These are phyloP conservation scores for Diarsia dahlii DNA, from an alignment of 2,888 invertebrate species.

Conservation along the genomic window DNA sequence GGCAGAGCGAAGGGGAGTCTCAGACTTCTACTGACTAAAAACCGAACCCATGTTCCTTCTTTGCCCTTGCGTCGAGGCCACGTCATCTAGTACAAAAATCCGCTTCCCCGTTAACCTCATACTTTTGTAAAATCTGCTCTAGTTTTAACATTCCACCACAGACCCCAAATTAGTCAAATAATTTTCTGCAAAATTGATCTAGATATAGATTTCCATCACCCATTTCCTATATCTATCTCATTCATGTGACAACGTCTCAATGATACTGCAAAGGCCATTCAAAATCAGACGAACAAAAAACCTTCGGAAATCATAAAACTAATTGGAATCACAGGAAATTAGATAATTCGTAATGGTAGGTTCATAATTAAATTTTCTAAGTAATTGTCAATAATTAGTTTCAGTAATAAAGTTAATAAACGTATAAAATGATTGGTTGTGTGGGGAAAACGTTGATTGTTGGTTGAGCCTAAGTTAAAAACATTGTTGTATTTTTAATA, in stretches of 20 bases:
- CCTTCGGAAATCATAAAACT: conserved; percentile 64
- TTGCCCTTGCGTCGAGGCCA: too few relatives aligned
- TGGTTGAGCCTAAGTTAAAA: not conserved
- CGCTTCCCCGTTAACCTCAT: too few relatives aligned
- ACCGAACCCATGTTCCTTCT: too few relatives aligned
- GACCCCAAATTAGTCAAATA: conserved; percentile 26
- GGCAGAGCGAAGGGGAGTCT: too few relatives aligned
- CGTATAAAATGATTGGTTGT: conserved; percentile 29
- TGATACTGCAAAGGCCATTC: conserved; percentile 62
- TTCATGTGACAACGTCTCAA: conserved; percentile 65
- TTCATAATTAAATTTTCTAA: conserved; percentile 39
- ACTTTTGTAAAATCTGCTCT: too few relatives aligned
- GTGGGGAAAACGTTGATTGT: conserved; percentile 38
- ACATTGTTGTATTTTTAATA: conserved; percentile 19
- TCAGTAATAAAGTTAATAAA: conserved; percentile 17
- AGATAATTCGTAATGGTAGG: conserved; percentile 43
- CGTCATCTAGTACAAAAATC: too few relatives aligned
- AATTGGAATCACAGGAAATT: conserved; percentile 59
- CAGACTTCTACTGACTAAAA: too few relatives aligned
- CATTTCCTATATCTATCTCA: conserved; percentile 78
- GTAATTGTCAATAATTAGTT: conserved; percentile 39
- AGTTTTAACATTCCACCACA: not conserved
- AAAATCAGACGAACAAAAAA: conserved; percentile 59
- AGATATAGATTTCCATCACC: conserved; percentile 70
- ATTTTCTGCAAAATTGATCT: conserved; percentile 62